Percentiles rank a stretch among this genome's conserved stretches.
phyloP scores from a whole-genome alignment of 2,888 invertebrate species.

The Macaria notata region DNA sequence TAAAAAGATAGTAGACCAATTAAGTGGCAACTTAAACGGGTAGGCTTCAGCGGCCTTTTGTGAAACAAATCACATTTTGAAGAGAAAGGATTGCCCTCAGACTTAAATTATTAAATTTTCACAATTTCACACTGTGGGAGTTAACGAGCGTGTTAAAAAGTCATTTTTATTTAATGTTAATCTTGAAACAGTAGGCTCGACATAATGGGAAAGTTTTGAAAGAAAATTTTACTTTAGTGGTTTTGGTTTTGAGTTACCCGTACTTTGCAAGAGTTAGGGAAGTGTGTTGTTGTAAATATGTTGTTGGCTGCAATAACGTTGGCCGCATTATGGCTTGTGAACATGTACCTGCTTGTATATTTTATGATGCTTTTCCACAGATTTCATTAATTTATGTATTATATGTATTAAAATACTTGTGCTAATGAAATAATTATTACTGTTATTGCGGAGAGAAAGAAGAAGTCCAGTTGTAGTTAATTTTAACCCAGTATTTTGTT shows the following conservation, averaged over 20 bases:
- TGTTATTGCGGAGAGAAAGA: no score
- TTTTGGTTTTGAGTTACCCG: slow-evolving; percentile 17
- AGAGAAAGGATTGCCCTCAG: slow-evolving; percentile 18
- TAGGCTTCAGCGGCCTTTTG: slow-evolving; percentile 24
- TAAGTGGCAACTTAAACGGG: slow-evolving; percentile 35
- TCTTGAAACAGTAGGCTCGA: slow-evolving; percentile 18
- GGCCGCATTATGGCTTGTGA: slow-evolving; percentile 2
- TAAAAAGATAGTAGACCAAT: slow-evolving; percentile 34
- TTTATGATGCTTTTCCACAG: no score
- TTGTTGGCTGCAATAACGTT: slow-evolving; percentile 4
- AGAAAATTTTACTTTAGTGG: slow-evolving; percentile 22
- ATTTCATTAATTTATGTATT: no score
- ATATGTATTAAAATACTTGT: no score
- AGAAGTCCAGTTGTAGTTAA: no score
- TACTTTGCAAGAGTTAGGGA: slow-evolving; percentile 13
- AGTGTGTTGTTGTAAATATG: slow-evolving; percentile 15
- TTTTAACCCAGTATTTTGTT: no score
- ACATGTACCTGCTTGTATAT: no score
- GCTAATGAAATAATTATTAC: no score
- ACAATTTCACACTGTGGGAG: slow-evolving; percentile 23
- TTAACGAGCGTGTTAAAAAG: slow-evolving; percentile 24
- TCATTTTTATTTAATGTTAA: slow-evolving; percentile 21
- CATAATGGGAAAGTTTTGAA: slow-evolving; percentile 23
- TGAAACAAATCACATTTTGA: slow-evolving; percentile 29
- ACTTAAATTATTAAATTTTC: slow-evolving; percentile 18